Base-by-base conservation (phyloP, 1,140 invertebrate genomes). In the Drosophila bocqueti region DNA sequence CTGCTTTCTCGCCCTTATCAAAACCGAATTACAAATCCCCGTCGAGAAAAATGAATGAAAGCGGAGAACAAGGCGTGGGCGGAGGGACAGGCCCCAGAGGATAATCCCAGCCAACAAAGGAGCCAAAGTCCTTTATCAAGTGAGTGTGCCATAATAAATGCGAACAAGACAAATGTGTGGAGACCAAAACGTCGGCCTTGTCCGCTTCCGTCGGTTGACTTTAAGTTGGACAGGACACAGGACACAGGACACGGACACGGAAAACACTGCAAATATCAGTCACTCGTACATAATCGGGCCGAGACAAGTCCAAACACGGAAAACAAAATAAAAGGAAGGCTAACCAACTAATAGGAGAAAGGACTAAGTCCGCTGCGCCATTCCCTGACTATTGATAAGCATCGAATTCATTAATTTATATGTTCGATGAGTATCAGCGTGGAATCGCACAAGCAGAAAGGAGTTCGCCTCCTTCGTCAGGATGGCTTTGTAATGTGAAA, bases 321-420 rank as follows among this genome's bases (percentile, higher is more conserved):
- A 66, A 55, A 76, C 64, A 54, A 52, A 29, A 45, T 63, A 79
- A 80, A 61, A 80, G 36, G 50, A 81, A 62, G 69, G 76, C 80
- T 83, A 89, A 83, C 84, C 66, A 83, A 86, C 83, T 86, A 87
- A 86, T 86, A 83, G 83, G 79, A 64, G 81, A 75, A 55, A 38
- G 75, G 61, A 59, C 54, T 49, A 79, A 62, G 50, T 64, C 54
- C 54, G 61, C 29, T 18, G 64, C 46, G 61, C 59, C 64, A 62
- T 60, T 73, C 67, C 76, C 62, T 34, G 24, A 61, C 73, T 87
- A 89, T 87, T 90, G 84, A 89, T 89, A 89, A 89, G 84, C 85
- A 89, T 89, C 84, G 84, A 90, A 89, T 90, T 89, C 84, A 89
- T 89, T 89, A 89, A 89, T 89, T 89, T 89, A 89, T 89, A 89